Base-by-base conservation (phyloP, 2,113 vertebrate genomes). In the Campylorhamphus procurvoides region DNA sequence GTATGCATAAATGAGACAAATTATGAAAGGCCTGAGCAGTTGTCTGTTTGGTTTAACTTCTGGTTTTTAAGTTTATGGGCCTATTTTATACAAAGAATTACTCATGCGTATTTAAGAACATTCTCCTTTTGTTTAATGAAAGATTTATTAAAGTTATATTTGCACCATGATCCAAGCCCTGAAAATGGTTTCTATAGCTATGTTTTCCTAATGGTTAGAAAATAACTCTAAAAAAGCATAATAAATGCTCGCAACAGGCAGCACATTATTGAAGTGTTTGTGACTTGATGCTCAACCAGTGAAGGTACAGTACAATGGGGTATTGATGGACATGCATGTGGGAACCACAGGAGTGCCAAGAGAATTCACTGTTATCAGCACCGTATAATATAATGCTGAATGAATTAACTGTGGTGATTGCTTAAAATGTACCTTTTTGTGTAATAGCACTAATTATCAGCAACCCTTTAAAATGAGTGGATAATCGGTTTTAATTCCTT, bases 391-490 rank as follows among this genome's bases (percentile, higher is more conserved):
- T 87, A 89, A 82, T 50, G 44, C 63, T 80, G 89, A 96, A 95
- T 53, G 76, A 97, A 97, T 96, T 92, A 88, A 94, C 93, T 72
- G 89, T 89, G 76, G 94, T 96, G 95, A 96, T 96, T 97, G 94
- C 94, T 97, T 96, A 95, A 97, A 98, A 97, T 91, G 90, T 95
- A 97, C 81, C 73, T 97, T 97, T 97, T 90, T 97, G 59, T 97
- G 68, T 97, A 97, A 97, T 94, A 97, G 90, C 87, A 96, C 76
- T 97, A 97, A 98, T 98, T 98, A 97, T 96, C 89, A 97, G 95
- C 89, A 95, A 85, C 88, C 60, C 91, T 97, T 94, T 96, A 96
- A 94, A 96, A 89, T 94, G 93, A 97, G 90, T 90, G 93, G 95
- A 86, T 98, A 98, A 98, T 98, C 29, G 14, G 80, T 94, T 96